phyloP scores from a whole-genome alignment of 2,797 vertebrate species.

The Trichosurus vulpecula region DNA sequence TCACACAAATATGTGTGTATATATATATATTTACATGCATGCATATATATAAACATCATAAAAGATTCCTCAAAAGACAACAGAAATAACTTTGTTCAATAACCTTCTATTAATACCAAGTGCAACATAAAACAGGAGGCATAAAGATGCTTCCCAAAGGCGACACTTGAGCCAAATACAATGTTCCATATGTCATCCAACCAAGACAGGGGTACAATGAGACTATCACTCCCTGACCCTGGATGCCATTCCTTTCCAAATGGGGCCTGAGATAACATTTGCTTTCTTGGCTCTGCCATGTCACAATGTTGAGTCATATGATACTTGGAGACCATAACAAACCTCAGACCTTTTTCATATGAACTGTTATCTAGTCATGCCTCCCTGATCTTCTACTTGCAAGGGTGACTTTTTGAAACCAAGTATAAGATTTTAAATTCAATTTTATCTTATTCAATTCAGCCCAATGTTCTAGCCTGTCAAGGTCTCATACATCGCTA shows the following conservation, averaged over 20 bases:
- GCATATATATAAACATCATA: background rate
- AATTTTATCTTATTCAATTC: background rate
- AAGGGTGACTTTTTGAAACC: background rate
- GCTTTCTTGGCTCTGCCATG: background rate
- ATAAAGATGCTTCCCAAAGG: background rate
- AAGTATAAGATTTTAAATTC: background rate
- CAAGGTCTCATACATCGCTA: constrained; percentile 11
- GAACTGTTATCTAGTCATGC: background rate
- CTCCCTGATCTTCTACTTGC: background rate
- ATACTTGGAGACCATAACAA: background rate
- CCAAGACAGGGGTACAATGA: background rate
- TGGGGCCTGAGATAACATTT: background rate
- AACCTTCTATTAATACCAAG: background rate
- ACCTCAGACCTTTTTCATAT: background rate
- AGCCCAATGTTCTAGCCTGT: background rate
- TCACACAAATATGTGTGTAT: background rate
- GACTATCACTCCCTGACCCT: background rate
- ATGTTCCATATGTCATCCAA: background rate
- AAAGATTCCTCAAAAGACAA: background rate
- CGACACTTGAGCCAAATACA: background rate
- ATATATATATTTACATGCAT: background rate
- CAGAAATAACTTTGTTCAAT: background rate
- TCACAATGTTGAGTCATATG: background rate
- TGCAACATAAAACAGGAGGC: background rate
- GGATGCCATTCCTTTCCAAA: background rate